Percentiles rank a stretch among this genome's conserved stretches.
These are phyloP conservation scores for Eulemur macaco DNA, from an alignment of 2,113 vertebrate genomes.

Conservation along the genomic window DNA sequence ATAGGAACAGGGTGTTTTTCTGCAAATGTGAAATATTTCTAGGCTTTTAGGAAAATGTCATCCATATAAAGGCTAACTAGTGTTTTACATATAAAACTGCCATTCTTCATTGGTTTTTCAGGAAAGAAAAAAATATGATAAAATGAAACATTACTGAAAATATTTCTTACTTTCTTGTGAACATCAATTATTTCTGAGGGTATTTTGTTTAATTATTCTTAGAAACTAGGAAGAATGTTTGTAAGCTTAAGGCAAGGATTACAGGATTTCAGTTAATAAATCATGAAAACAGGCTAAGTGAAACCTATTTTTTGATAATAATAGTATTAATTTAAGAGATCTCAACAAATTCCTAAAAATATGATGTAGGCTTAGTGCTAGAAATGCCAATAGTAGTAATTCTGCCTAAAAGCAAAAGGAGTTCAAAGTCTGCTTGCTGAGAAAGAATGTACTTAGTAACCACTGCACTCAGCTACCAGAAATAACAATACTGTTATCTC, in stretches of 20 bases:
- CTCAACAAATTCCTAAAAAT: background rate
- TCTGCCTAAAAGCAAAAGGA: background rate
- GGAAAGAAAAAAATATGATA: slow-evolving; percentile 35
- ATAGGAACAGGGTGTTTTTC: slow-evolving; percentile 46
- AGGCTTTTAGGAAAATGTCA: slow-evolving; percentile 57
- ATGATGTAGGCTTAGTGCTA: background rate
- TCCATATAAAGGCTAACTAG: slow-evolving; percentile 53
- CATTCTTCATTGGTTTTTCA: slow-evolving; percentile 43
- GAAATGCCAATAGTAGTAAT: background rate
- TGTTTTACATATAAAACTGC: slow-evolving; percentile 59
- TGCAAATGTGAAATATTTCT: slow-evolving; percentile 63
- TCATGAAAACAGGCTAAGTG: background rate
- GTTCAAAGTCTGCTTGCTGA: background rate
- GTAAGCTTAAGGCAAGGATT: background rate
- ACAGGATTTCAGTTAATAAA: slow-evolving; percentile 10
- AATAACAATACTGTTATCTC: background rate
- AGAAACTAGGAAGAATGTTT: background rate
- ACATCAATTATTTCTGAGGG: slow-evolving; percentile 10
- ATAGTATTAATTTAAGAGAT: slow-evolving; percentile 6
- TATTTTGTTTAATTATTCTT: background rate
- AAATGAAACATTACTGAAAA: background rate
- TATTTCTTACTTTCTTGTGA: slow-evolving; percentile 13
- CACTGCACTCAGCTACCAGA: background rate
- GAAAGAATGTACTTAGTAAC: background rate
- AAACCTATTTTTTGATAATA: slow-evolving; percentile 28